A percentile compares a stretch with the other conserved stretches of the same genome.
These are phyloP conservation scores for Calephelis virginiensis DNA, from an alignment of 1,140 invertebrate species.

Conservation along the genomic window DNA sequence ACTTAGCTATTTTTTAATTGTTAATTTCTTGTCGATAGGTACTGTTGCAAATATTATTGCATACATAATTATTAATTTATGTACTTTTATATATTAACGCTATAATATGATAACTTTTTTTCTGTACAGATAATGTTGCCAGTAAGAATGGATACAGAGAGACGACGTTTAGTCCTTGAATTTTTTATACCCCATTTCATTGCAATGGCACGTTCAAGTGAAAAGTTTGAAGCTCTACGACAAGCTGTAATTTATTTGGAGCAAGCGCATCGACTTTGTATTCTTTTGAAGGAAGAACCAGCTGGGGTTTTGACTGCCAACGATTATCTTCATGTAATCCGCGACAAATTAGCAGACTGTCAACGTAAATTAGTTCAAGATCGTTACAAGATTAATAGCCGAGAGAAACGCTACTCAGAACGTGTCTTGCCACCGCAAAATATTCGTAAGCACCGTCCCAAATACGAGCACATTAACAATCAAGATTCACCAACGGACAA, in stretches of 20 bases:
- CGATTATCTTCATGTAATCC: conserved; percentile 75
- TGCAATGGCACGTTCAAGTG: conserved; percentile 81
- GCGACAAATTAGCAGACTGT: conserved; percentile 64
- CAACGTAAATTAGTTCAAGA: conserved; percentile 63
- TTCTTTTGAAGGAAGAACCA: conserved; percentile 80
- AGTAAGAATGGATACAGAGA: conserved; percentile 72
- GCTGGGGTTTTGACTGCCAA: conserved; percentile 70
- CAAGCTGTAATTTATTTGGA: conserved; percentile 83
- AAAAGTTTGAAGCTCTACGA: conserved; percentile 78
- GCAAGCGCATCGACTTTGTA: conserved; percentile 83
- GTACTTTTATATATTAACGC: too few species aligned
- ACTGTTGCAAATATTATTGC: too few species aligned
- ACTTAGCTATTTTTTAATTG: too few species aligned
- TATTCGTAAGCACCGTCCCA: conserved; percentile 50
- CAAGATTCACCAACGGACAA: conserved; percentile 55
- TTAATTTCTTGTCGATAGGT: too few species aligned
- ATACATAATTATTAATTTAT: too few species aligned
- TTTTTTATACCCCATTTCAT: conserved; percentile 86
- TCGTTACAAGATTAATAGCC: conserved; percentile 52
- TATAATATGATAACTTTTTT: conserved; percentile 29
- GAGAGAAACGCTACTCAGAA: conserved; percentile 48
- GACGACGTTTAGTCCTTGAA: conserved; percentile 80
- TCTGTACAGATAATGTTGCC: conserved; percentile 67
- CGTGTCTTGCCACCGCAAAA: conserved; percentile 36
- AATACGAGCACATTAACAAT: conserved; percentile 53